A percentile compares a stretch with the other conserved stretches of the same genome.
Evolutionary conservation across 2,113 vertebrate genomes (phyloP).

Genomic region (Carassius gibelio): DNA sequence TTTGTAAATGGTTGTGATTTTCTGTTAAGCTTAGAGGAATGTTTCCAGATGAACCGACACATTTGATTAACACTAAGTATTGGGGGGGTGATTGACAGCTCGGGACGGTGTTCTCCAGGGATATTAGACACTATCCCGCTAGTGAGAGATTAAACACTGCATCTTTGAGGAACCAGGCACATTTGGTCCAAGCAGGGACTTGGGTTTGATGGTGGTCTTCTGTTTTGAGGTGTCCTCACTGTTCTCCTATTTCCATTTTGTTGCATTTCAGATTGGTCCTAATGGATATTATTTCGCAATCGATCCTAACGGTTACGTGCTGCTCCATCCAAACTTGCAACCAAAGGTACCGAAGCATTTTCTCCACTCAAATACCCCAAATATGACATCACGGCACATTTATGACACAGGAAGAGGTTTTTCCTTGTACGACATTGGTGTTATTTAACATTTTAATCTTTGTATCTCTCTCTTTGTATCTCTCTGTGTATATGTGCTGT

Average conservation of each 20-base stretch:
- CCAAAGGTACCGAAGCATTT: constrained; percentile 83
- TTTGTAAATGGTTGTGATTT: constrained; percentile 61
- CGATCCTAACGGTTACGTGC: constrained; percentile 96
- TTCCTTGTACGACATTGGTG: not conserved
- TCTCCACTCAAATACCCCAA: not conserved
- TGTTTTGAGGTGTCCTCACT: constrained; percentile 10
- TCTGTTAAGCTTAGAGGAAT: constrained; percentile 52
- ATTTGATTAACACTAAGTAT: constrained; percentile 53
- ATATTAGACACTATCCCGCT: constrained; percentile 36
- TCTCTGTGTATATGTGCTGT: not conserved
- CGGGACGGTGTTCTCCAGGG: constrained; percentile 12
- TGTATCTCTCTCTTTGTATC: constrained; percentile 34
- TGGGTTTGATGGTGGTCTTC: constrained; percentile 23
- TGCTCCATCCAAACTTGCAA: constrained; percentile 97
- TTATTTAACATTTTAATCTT: not conserved
- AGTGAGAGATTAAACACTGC: constrained; percentile 25
- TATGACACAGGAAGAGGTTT: constrained; percentile 9
- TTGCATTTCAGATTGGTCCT: constrained; percentile 85
- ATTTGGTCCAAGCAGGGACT: constrained; percentile 12
- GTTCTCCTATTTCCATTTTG: constrained; percentile 15
- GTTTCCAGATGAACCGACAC: constrained; percentile 59
- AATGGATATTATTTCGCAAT: constrained; percentile 99
- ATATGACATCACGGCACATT: not conserved
- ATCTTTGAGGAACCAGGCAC: constrained; percentile 25
- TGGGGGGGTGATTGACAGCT: constrained; percentile 48